A percentile compares a stretch with the other conserved stretches of the same genome.
These are phyloP conservation scores for Macrotrachela quadricornifera DNA, from an alignment of 1,140 invertebrate species.

Conservation along the genomic window DNA sequence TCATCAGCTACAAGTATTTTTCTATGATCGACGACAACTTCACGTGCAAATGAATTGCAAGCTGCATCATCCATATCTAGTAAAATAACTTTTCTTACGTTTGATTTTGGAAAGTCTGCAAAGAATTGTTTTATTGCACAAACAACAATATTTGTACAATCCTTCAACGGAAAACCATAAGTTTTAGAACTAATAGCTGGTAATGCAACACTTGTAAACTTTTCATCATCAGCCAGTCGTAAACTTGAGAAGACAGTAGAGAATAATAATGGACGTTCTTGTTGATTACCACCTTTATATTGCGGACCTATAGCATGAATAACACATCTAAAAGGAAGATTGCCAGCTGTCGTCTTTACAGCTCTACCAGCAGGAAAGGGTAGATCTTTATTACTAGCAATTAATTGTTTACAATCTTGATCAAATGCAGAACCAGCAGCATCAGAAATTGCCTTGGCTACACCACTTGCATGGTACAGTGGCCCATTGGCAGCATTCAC, in stretches of 20 bases:
- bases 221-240: background rate
- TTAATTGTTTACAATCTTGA: conserved; percentile 41
- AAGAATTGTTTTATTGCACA: background rate
- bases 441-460: conserved; percentile 63
- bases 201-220: background rate
- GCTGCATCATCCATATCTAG: no score
- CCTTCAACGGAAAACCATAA: background rate
- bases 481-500: conserved; percentile 69
- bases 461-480: conserved; percentile 52
- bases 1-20: no score
- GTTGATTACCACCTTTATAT: conserved; percentile 20
- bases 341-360: conserved; percentile 56
- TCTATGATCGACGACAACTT: no score
- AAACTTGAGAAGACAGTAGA: background rate
- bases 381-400: conserved; percentile 44
- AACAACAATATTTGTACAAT: background rate
- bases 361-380: conserved; percentile 49
- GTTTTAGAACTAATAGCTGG: background rate
- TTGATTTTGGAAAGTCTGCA: background rate
- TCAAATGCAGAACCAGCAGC: conserved; percentile 23
- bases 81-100: no score
- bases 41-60: no score
- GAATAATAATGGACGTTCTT: background rate
- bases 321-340: conserved; percentile 56
- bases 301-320: conserved; percentile 66